Conservation (phyloP, 2,797 vertebrate species). For the Morelia viridis region DNA sequence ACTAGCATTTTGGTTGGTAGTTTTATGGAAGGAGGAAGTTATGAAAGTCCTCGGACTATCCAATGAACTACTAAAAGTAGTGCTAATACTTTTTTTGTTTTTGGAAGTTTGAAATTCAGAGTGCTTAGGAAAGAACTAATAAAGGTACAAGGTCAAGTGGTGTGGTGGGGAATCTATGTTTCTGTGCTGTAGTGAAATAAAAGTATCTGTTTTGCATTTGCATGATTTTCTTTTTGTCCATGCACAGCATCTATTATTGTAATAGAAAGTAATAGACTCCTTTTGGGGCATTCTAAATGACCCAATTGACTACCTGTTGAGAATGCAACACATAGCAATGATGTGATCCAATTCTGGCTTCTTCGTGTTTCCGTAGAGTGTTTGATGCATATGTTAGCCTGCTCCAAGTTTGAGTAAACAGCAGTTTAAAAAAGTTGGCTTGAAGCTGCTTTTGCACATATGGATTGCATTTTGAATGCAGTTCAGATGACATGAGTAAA, state of each 20-base stretch:
- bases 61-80: background rate
- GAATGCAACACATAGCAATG: background rate
- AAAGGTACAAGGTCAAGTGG: background rate
- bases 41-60: too few species aligned
- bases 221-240: background rate
- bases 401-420: constrained; percentile 5
- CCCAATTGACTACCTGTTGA: background rate
- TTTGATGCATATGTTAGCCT: constrained; percentile 24
- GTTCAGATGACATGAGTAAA: constrained; percentile 21
- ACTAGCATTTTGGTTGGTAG: background rate
- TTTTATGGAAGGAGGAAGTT: background rate
- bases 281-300: background rate
- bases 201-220: background rate
- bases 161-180: background rate
- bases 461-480: constrained; percentile 30
- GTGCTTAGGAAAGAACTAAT: background rate
- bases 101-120: background rate
- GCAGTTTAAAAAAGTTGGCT: constrained; percentile 7
- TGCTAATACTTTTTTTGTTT: background rate
- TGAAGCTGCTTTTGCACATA: background rate
- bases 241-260: background rate
- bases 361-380: background rate
- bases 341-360: background rate
- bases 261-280: background rate
- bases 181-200: background rate